Evolutionary conservation across 2,113 vertebrate species (phyloP), one percentile per base, ranked within the genome.

Genomic region (Crocuta crocuta): DNA sequence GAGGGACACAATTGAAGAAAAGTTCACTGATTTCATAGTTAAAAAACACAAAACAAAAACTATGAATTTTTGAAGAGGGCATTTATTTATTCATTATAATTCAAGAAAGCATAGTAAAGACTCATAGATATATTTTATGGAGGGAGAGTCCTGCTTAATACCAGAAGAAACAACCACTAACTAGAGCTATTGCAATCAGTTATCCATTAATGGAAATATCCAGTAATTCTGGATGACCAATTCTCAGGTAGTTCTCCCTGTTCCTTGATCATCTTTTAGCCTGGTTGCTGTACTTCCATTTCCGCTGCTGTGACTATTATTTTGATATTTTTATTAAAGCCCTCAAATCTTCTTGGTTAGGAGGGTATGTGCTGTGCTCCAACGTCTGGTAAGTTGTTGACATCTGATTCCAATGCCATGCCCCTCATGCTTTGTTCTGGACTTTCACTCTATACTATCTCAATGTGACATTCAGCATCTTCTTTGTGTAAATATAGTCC

Each of bases 191-290:
- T 12, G 0, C 13, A 76, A 0, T 23, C 16, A 66, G 8, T 26
- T 85, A 5, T 65, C 10, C 5, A 39, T 87, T 65, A 17, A 4
- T 79, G 1, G 12, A 26, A 43, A 21, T 87, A 80, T 1, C 16
- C 31, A 48, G 21, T 53, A 70, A n/a, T 4, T 87, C 10, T 43
- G 15, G 33, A 73, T 65, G 21, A 5, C 13, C 24, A 79, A 11
- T 1, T 26, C 11, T 89, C 10, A 17, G 3, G 7, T 43, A 45
- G 7, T 21, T 2, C 5, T 3, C 2, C 3, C 17, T 19, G 0
- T 1, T 78, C 45, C 31, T 79, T 21, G 16, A 0, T 19, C 48
- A 2, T 74, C 31, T 19, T 9, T 45, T 80, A 4, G 21, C 55
- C n/a, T 33, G 9, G 11, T 19, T 81, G 4, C 3, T 55, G 0